These are phyloP conservation scores for Ichneumoninae sp. DNA, from an alignment of 2,888 invertebrate species.

Conservation along the genomic window DNA sequence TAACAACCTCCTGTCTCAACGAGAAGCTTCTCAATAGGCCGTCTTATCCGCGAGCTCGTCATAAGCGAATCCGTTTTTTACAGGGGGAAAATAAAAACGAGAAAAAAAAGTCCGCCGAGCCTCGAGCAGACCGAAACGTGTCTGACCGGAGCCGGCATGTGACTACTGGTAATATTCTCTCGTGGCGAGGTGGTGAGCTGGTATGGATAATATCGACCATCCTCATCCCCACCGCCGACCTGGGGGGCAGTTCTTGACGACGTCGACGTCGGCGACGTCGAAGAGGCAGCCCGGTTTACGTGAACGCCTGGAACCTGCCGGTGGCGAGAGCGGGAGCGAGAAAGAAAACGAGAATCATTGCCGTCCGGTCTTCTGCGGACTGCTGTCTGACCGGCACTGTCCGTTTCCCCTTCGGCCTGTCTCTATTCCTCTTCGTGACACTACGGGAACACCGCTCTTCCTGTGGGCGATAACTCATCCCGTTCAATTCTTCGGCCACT, in stretches of 20 bases:
- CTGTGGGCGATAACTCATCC: not conserved
- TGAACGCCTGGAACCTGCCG: not conserved
- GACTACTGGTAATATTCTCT: constrained; percentile 77
- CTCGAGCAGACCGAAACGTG: constrained; percentile 64
- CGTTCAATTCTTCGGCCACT: not conserved
- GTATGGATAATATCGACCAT: constrained; percentile 78
- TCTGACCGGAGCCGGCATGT: constrained; percentile 78
- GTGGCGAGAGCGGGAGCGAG: constrained; percentile 1
- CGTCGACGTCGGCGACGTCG: constrained; percentile 54
- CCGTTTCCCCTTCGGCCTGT: constrained; percentile 42
- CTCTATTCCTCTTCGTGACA: constrained; percentile 62
- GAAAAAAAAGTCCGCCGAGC: constrained; percentile 37
- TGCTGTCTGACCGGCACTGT: constrained; percentile 44
- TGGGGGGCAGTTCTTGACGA: constrained; percentile 63
- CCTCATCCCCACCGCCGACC: constrained; percentile 56
- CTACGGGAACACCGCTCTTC: constrained; percentile 38
- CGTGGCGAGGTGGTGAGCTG: constrained; percentile 72
- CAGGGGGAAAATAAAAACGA: constrained; percentile 6
- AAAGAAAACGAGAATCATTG: constrained; percentile 59
- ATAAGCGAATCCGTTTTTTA: not conserved
- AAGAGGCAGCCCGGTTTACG: constrained; percentile 27
- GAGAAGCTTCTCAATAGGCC: not conserved
- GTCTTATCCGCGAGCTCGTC: constrained; percentile 1
- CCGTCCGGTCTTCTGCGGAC: constrained; percentile 51
- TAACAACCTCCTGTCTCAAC: not conserved